Conservation (phyloP, 2,888 invertebrate genomes). For the Pheosia tremula region DNA sequence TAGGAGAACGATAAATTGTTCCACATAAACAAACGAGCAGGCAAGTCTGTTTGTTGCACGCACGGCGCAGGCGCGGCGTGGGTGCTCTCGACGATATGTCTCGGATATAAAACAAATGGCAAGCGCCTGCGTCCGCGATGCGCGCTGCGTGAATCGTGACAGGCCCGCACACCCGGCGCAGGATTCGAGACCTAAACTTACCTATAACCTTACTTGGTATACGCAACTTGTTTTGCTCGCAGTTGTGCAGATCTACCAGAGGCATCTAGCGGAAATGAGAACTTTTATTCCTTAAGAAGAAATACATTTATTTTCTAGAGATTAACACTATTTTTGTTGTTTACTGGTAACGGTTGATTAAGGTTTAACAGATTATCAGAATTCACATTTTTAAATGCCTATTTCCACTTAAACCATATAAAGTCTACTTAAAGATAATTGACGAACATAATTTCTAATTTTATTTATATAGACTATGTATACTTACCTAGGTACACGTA, state of each 20-base stretch:
- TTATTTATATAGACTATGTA: not conserved
- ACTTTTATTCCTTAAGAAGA: not conserved
- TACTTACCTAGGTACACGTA: not conserved
- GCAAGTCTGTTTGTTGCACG: slow-evolving; percentile 38
- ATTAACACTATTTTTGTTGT: too few species aligned
- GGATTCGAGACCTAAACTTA: slow-evolving; percentile 17
- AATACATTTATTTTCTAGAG: too few species aligned
- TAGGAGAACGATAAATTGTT: slow-evolving; percentile 41
- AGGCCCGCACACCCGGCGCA: slow-evolving; percentile 48
- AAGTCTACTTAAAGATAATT: too few species aligned
- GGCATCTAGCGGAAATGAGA: not conserved
- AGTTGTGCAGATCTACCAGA: not conserved
- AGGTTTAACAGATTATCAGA: too few species aligned
- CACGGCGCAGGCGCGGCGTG: slow-evolving; percentile 43
- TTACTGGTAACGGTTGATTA: too few species aligned
- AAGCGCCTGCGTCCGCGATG: slow-evolving; percentile 45
- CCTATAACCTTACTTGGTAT: slow-evolving; percentile 5
- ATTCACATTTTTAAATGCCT: too few species aligned
- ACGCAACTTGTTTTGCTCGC: not conserved
- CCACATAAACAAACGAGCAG: slow-evolving; percentile 44
- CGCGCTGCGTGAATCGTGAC: slow-evolving; percentile 60
- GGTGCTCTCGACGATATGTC: slow-evolving; percentile 49
- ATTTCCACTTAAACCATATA: too few species aligned
- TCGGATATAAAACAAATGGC: slow-evolving; percentile 53
- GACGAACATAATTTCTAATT: not conserved